A percentile compares a stretch with the other conserved stretches of the same genome.
These are phyloP conservation scores for Rotaria macrura DNA, from an alignment of 2,888 invertebrate species.

Conservation along the genomic window DNA sequence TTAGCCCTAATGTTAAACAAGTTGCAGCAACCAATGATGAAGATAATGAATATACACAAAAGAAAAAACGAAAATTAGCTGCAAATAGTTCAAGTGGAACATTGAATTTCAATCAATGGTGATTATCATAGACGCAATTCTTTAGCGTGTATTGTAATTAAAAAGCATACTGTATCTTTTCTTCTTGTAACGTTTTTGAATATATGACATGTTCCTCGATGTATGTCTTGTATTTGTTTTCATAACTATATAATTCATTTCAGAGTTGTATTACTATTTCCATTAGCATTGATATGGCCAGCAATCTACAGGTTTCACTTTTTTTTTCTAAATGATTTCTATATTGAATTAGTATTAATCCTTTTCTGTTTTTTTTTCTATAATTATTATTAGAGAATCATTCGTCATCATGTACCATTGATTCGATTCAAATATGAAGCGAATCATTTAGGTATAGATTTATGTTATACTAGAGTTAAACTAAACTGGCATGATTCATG, in stretches of 20 bases:
- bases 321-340: neutral
- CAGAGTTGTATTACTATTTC: neutral
- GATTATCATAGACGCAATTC: neutral
- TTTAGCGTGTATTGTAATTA: neutral
- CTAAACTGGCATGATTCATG: no score
- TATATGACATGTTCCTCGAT: neutral
- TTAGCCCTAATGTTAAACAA: neutral
- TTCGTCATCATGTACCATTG: neutral
- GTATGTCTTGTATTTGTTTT: neutral
- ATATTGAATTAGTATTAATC: neutral
- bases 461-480: neutral
- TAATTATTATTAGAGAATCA: neutral
- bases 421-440: neutral
- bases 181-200: neutral
- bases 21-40: neutral
- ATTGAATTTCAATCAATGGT: slow-evolving; percentile 7
- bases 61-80: slow-evolving; percentile 13
- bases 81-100: neutral
- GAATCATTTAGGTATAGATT: neutral
- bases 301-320: neutral
- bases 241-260: neutral
- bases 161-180: neutral
- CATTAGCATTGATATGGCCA: neutral
- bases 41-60: neutral
- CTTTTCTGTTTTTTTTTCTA: no score